Conservation (phyloP, 2,888 invertebrate genomes). For the Drosophila pegasa region DNA sequence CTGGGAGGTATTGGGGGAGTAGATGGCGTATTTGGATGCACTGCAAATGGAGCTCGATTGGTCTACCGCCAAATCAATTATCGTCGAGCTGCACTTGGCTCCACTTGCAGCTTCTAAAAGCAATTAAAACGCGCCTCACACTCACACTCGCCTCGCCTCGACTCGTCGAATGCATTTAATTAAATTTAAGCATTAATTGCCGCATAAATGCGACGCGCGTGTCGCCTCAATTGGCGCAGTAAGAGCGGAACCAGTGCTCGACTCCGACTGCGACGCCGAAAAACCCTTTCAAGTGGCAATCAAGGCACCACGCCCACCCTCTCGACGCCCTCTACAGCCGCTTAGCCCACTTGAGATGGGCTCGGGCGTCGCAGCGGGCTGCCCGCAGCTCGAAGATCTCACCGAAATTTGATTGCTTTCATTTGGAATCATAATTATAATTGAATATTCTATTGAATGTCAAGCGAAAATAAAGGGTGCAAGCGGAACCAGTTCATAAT, state of each 20-base stretch:
- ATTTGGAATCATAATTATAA: conserved; percentile 42
- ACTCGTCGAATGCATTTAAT: conserved; percentile 68
- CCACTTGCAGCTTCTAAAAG: conserved; percentile 40
- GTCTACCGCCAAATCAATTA: conserved; percentile 57
- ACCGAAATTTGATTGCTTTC: conserved; percentile 65
- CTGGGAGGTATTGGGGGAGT: neutral
- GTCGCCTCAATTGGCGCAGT: conserved; percentile 70
- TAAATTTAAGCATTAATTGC: conserved; percentile 78
- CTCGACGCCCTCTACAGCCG: neutral
- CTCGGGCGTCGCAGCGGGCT: conserved; percentile 22
- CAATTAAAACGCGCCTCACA: conserved; percentile 43
- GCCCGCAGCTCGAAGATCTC: conserved; percentile 66
- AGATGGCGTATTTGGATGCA: neutral
- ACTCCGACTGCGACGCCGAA: neutral
- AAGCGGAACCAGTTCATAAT: conserved; percentile 15
- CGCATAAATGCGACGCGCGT: conserved; percentile 70
- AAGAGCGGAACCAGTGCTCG: conserved; percentile 7
- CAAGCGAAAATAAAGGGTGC: conserved; percentile 7
- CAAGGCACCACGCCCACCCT: conserved; percentile 28
- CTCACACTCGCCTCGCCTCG: conserved; percentile 5
- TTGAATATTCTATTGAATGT: conserved; percentile 46
- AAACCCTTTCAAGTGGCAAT: conserved; percentile 75
- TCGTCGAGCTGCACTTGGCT: conserved; percentile 22
- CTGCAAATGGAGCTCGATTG: conserved; percentile 7
- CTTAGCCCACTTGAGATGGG: neutral